Conservation (phyloP, 2,888 invertebrate species). For the Erebia aethiops region DNA sequence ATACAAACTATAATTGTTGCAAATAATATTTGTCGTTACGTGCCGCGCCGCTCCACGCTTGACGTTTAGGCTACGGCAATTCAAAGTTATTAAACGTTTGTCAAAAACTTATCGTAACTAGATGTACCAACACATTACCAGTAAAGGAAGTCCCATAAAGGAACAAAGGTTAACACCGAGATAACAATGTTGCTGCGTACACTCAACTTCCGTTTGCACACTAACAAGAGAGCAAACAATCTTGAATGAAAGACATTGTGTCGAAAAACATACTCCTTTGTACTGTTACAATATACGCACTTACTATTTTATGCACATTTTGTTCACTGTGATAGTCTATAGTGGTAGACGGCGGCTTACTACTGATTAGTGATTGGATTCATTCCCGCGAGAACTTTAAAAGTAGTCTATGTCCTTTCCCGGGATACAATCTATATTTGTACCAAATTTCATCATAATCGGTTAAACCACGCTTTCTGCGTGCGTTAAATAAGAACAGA, state of each 20-base stretch:
- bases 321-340: too few species aligned
- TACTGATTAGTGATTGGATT: too few species aligned
- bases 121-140: constrained; percentile 22
- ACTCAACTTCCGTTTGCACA: constrained; percentile 46
- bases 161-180: constrained; percentile 48
- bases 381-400: too few species aligned
- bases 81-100: constrained; percentile 20
- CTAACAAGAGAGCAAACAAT: constrained; percentile 42
- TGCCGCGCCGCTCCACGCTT: too few species aligned
- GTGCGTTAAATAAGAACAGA: too few species aligned
- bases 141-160: constrained; percentile 45
- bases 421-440: too few species aligned
- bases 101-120: constrained; percentile 22
- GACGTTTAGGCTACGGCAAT: neutral
- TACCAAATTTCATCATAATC: too few species aligned
- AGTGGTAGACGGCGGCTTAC: too few species aligned
- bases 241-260: constrained; percentile 47
- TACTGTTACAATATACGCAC: neutral
- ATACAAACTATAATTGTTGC: too few species aligned
- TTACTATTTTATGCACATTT: neutral
- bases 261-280: constrained; percentile 21
- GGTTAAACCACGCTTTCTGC: too few species aligned
- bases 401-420: too few species aligned
- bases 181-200: constrained; percentile 45
- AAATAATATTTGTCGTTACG: too few species aligned